These are phyloP conservation scores for Tachysurus fulvidraco DNA, from an alignment of 2,113 vertebrate genomes.

Conservation along the genomic window DNA sequence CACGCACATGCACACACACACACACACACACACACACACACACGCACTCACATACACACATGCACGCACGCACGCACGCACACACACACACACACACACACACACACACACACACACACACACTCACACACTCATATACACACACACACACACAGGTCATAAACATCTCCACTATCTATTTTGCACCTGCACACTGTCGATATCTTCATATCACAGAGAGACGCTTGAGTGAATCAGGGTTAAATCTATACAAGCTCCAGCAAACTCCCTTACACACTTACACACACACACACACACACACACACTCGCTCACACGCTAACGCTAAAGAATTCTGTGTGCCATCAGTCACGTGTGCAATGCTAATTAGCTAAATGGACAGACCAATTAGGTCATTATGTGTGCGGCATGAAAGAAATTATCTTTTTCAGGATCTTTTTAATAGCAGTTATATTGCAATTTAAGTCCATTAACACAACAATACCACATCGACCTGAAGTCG, in stretches of 20 bases:
- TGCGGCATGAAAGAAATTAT: background rate
- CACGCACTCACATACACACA: too few relatives aligned
- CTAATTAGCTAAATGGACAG: conserved; percentile 21
- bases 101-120: background rate
- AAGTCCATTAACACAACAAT: conserved; percentile 13
- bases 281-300: too few relatives aligned
- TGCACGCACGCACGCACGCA: too few relatives aligned
- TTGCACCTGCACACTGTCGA: background rate
- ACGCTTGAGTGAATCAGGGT: background rate
- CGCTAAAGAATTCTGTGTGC: background rate
- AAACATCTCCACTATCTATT: background rate
- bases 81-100: conserved; percentile 5
- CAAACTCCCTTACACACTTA: background rate
- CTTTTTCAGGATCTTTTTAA: background rate
- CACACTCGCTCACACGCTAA: background rate
- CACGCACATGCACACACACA: conserved; percentile 3
- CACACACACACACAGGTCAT: background rate
- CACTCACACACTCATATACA: background rate
- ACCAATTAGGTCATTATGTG: background rate
- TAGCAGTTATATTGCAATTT: background rate
- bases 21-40: background rate
- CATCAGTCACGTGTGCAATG: background rate
- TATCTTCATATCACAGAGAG: background rate
- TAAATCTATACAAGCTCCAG: background rate
- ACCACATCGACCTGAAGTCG: background rate